phyloP scores from a whole-genome alignment of 2,888 invertebrate genomes.

The Parascotia fuliginaria region DNA sequence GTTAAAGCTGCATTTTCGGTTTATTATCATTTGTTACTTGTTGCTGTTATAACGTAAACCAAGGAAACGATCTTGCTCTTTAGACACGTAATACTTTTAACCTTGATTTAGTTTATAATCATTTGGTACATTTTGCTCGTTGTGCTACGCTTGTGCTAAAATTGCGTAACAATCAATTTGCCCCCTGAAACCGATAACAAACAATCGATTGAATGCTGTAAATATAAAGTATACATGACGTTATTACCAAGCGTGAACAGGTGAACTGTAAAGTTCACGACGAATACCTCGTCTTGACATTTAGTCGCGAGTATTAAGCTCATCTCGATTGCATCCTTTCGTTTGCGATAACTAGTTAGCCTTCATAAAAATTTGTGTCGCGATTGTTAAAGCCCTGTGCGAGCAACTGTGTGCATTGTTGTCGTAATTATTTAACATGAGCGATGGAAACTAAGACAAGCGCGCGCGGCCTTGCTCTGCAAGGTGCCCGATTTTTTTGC shows the following conservation, averaged over 20 bases:
- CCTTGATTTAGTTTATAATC: constrained; percentile 61
- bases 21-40: constrained; percentile 10
- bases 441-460: constrained; percentile 70
- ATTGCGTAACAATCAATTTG: constrained; percentile 56
- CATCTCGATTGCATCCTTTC: constrained; percentile 76
- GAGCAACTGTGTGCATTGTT: constrained; percentile 51
- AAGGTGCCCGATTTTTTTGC: constrained; percentile 78
- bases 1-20: constrained; percentile 3
- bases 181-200: constrained; percentile 54
- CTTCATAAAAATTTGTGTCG: constrained; percentile 71
- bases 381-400: constrained; percentile 54
- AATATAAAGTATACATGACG: constrained; percentile 8
- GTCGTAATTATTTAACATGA: constrained; percentile 63
- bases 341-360: constrained; percentile 67
- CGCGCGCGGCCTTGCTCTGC: constrained; percentile 66
- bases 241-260: constrained; percentile 36
- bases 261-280: constrained; percentile 64
- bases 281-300: constrained; percentile 68
- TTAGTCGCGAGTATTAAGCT: constrained; percentile 54
- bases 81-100: constrained; percentile 58
- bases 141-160: constrained; percentile 53
- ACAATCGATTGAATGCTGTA: constrained; percentile 26
- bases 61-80: constrained; percentile 49
- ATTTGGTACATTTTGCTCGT: constrained; percentile 48
- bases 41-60: constrained; percentile 27